Base-by-base conservation (phyloP, 2,888 invertebrate genomes). In the Megaustenia siamemsis region DNA sequence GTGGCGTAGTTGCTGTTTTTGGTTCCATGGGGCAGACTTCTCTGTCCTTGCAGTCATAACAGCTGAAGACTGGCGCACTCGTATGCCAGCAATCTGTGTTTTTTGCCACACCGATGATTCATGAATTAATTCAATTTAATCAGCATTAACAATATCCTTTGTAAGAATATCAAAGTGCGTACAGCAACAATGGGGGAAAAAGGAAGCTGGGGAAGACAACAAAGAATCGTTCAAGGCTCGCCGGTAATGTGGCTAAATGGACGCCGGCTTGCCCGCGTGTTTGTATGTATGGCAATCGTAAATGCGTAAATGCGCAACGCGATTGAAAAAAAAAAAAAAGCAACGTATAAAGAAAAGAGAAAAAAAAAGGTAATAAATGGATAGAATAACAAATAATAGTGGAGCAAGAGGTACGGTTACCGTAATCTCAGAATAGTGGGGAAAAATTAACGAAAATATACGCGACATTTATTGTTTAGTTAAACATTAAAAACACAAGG, bases 41-140 rank as follows among this genome's bases (percentile, higher is more conserved):
- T n/a, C n/a, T 4, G n/a, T 28, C n/a, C 5, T n/a, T 60, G 4
- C 18, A 21, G 12, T 53, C 53, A 21, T 18, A 53, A 1, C 6
- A 18, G 24, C 28, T 24, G 18, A 60, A 60, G 6, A 60, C 6
- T 60, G n/a, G 60, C 28, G n/a, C n/a, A n/a, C 60, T 28, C 24
- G 5, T 5, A n/a, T 24, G 60, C 18, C n/a, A 28, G n/a, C 60
- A 60, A 60, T 60, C 60, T n/a, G 21, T 60, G 24, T 24, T 28
- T n/a, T n/a, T 3, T 8, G n/a, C 21, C 60, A 10, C 60, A 60
- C 28, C 6, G 63, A 32, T 63, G 63, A 63, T 63, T 63, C 63
- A 63, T 21, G 63, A 32, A 63, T 63, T 63, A 63, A 63, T 32
- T 63, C 63, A 63, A 63, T 63, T 15, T 32, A 63, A 63, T 63